Base-by-base conservation (phyloP, 2,797 vertebrate genomes). In the Pseudopleuronectes americanus region DNA sequence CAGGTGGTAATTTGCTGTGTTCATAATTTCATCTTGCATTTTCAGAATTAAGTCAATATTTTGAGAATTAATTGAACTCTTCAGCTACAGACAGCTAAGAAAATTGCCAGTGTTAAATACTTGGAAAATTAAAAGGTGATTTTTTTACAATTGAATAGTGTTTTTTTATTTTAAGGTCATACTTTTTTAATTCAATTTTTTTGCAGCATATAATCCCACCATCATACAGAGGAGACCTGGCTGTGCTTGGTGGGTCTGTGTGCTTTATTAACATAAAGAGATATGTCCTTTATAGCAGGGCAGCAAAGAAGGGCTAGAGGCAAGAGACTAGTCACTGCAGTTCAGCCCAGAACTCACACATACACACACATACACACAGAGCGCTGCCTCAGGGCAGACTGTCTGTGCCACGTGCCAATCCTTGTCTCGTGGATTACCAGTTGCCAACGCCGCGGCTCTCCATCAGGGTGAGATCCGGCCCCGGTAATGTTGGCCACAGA, bases 341-440 rank as follows among this genome's bases (percentile, higher is more conserved):
- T 19, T 47, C 6, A 8, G 45, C 45, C 16, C 19, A n/a, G 45
- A 47, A 17, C 52, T 16, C 55, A 16, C 45, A 14, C 38, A 71
- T 59, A 33, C 31, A 80, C 43, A 56, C 28, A 75, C 58, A 64
- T 36, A 65, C 67, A 70, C 59, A 66, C 59, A 55, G 28, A 17
- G 58, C 12, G 66, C 52, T 64, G 69, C 77, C 78, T 70, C 80
- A 64, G 85, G 78, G 75, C 77, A 74, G 82, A 85, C 83, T 80
- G 83, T 84, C 73, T 36, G 52, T 68, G 85, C 86, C 90, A 90
- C 87, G 87, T 92, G 90, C 85, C 87, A 68, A 58, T 55, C 76
- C 76, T 63, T 49, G 67, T 91, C 89, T 88, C 79, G 83, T 90
- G 86, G 84, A 90, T 88, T 86, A 85, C 56, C 21, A 41, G 55